These are phyloP conservation scores for Peromyscus aztecus DNA, from an alignment of 2,797 vertebrate species.

Conservation along the genomic window DNA sequence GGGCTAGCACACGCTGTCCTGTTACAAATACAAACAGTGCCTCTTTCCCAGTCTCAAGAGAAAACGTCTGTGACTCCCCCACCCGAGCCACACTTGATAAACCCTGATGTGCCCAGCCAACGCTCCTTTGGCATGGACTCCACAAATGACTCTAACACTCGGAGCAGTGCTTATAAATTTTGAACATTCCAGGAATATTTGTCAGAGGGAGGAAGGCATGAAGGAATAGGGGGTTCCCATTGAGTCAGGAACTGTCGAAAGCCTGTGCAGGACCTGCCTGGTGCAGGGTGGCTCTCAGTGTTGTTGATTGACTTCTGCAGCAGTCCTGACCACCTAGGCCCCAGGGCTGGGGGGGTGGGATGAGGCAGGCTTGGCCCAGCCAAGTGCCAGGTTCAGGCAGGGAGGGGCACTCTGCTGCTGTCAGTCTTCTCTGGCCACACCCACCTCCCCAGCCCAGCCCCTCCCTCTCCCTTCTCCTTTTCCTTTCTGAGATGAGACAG, in stretches of 20 bases:
- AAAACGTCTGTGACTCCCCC: not conserved
- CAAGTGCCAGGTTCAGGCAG: not conserved
- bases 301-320: not conserved
- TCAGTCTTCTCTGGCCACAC: not conserved
- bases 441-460: not conserved
- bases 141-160: not conserved
- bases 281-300: not conserved
- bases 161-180: not conserved
- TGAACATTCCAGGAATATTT: not conserved
- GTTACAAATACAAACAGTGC: not conserved
- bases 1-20: not conserved
- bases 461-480: conserved; percentile 73
- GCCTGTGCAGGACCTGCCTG: not conserved
- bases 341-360: not conserved
- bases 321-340: not conserved
- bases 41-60: not conserved
- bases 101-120: too few relatives aligned
- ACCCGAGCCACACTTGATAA: not conserved
- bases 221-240: not conserved
- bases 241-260: not conserved
- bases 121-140: not conserved
- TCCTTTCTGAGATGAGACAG: conserved; percentile 88
- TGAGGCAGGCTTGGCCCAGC: not conserved
- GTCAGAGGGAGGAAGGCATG: not conserved
- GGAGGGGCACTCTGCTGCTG: not conserved